Base-by-base conservation (phyloP, 1,140 invertebrate genomes). In the Trichogramma pretiosum region DNA sequence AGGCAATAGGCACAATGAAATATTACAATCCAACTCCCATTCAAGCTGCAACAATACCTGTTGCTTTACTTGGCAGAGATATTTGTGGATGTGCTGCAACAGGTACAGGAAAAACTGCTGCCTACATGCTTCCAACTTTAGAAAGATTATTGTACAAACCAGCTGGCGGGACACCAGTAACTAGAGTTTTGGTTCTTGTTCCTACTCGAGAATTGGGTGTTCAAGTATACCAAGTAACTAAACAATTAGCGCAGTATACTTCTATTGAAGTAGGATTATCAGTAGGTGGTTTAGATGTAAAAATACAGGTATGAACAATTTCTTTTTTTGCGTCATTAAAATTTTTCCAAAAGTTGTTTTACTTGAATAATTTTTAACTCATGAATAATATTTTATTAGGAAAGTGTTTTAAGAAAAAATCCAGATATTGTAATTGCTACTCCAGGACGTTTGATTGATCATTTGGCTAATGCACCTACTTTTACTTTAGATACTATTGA, bases 401-500 rank as follows among this genome's bases (percentile, higher is more conserved):
- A 97, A 78, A 78, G 81, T 48, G 81, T 91, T 19, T 70, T 98
- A 19, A 76, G 93, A 32, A 82, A 86, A 55, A 89, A 87, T 64
- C 95, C 95, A 1, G 96, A 99, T 70, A 83, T 99, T 57, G 92
- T 99, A 2, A 96, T 99, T 64, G 96, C 95, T 11, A 99, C 96
- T 0, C 96, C 96, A 1, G 96, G 96, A 49, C 79, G 96, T 56
- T 77, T 99, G 5, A 96, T 99, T 40, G 96, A 99, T 74, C 93
- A 97, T 74, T 75, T 98, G n/a, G 82, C 88, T 61, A 96, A 97
- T 72, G 89, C 94, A 2, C 92, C 93, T 0, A 88, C 85, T 11
- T 99, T 99, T 65, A 83, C 79, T 17, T 72, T 99, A 18, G 80
- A 88, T 55, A 85, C 79, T 34, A 90, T 99, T 53, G 95, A 99